Evolutionary conservation across 2,888 invertebrate species (phyloP).

Genomic region (Lepidocyrtoides sp.): DNA sequence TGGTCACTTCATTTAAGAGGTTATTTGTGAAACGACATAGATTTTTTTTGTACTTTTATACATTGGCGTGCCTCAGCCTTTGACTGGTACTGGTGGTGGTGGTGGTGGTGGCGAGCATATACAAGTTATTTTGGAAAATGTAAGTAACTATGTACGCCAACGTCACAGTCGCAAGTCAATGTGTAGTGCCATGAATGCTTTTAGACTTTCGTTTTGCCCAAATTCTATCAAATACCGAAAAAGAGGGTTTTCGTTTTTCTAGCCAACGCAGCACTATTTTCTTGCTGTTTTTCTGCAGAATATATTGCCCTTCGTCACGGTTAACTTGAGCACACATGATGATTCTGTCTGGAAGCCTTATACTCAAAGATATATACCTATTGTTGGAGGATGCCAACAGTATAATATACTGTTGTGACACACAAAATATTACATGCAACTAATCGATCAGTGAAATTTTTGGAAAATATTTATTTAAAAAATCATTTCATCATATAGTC

Average conservation of each 20-base stretch:
- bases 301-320: conserved; percentile 38
- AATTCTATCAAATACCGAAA: conserved; percentile 48
- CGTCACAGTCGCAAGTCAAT: background rate
- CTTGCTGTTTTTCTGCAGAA: background rate
- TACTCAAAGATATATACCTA: background rate
- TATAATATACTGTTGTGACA: background rate
- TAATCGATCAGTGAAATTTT: background rate
- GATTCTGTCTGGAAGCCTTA: background rate
- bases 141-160: background rate
- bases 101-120: background rate
- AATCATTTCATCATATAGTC: no score
- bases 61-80: no score
- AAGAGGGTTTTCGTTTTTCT: conserved; percentile 45
- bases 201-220: background rate
- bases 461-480: no score
- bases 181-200: conserved; percentile 42
- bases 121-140: background rate
- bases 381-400: background rate
- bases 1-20: no score
- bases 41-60: no score
- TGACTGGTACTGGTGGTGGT: no score
- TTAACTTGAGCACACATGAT: background rate
- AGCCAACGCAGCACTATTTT: conserved; percentile 41
- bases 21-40: no score
- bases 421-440: no score